Evolutionary conservation across 2,888 invertebrate genomes (phyloP).

Genomic region (Palloptera scutellata): DNA sequence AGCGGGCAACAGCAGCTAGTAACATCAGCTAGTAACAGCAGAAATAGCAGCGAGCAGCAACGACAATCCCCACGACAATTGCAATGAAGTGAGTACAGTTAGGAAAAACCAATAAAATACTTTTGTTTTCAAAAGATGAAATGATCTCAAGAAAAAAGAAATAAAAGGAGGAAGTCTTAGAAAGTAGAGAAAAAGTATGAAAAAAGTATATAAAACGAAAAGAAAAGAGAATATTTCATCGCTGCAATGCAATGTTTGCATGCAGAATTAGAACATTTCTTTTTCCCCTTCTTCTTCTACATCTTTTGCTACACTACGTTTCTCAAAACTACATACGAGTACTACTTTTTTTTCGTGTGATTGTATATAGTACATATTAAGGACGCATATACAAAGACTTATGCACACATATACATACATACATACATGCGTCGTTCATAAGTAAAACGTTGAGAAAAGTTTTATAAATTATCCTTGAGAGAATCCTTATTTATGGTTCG

Average conservation of each 20-base stretch:
- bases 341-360: no score
- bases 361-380: no score
- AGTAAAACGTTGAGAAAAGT: slow-evolving; percentile 50
- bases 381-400: no score
- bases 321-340: no score
- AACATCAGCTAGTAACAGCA: slow-evolving; percentile 22
- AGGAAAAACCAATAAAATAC: not conserved
- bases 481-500: slow-evolving; percentile 64
- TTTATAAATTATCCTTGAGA: slow-evolving; percentile 65
- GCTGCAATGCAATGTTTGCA: no score
- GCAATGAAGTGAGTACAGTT: slow-evolving; percentile 37
- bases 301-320: no score
- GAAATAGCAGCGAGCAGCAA: slow-evolving; percentile 7
- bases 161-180: slow-evolving; percentile 7
- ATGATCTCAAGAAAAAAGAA: slow-evolving; percentile 31
- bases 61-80: slow-evolving; percentile 54
- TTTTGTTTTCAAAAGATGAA: no score
- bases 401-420: no score
- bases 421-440: no score
- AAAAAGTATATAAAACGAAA: slow-evolving; percentile 15
- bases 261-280: no score
- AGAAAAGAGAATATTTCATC: slow-evolving; percentile 13
- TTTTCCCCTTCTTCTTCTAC: no score
- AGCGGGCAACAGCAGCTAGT: slow-evolving; percentile 11
- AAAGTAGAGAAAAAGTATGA: slow-evolving; percentile 1